A percentile compares a stretch with the other conserved stretches of the same genome.
These are phyloP conservation scores for Diplodus sargus DNA, from an alignment of 2,797 vertebrate species.

Conservation along the genomic window DNA sequence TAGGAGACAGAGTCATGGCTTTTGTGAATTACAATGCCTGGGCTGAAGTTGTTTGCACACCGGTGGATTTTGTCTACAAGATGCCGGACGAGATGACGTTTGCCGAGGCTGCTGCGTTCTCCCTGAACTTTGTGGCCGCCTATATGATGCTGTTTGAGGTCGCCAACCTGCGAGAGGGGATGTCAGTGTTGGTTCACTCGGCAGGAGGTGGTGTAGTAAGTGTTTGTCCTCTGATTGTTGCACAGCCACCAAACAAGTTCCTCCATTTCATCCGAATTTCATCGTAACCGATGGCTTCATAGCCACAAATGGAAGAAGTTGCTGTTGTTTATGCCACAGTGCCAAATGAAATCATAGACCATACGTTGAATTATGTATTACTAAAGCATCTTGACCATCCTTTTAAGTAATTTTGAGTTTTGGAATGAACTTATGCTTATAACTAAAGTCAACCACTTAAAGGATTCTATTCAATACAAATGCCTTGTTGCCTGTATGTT, in stretches of 20 bases:
- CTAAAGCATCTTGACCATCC: background rate
- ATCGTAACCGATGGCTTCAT: background rate
- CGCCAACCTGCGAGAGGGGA: conserved; percentile 95
- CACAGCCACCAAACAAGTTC: background rate
- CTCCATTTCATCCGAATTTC: background rate
- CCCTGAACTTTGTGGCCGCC: conserved; percentile 97
- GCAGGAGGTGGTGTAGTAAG: conserved; percentile 98
- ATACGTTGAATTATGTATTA: background rate
- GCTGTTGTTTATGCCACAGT: background rate
- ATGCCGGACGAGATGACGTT: conserved; percentile 98
- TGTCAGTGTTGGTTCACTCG: conserved; percentile 98
- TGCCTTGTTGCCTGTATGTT: conserved; percentile 6
- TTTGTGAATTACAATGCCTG: conserved; percentile 97
- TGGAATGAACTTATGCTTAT: background rate
- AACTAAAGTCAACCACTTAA: background rate
- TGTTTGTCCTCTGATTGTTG: conserved; percentile 27
- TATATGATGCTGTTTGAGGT: conserved; percentile 99
- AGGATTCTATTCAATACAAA: background rate
- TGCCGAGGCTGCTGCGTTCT: conserved; percentile 94
- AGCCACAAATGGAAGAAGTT: background rate
- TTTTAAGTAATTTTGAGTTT: background rate
- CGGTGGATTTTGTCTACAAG: conserved; percentile 95
- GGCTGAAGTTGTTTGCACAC: conserved; percentile 97
- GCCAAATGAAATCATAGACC: background rate
- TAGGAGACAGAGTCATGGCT: conserved; percentile 97